phyloP scores from a whole-genome alignment of 2,113 vertebrate species.

The Mustela nigripes region DNA sequence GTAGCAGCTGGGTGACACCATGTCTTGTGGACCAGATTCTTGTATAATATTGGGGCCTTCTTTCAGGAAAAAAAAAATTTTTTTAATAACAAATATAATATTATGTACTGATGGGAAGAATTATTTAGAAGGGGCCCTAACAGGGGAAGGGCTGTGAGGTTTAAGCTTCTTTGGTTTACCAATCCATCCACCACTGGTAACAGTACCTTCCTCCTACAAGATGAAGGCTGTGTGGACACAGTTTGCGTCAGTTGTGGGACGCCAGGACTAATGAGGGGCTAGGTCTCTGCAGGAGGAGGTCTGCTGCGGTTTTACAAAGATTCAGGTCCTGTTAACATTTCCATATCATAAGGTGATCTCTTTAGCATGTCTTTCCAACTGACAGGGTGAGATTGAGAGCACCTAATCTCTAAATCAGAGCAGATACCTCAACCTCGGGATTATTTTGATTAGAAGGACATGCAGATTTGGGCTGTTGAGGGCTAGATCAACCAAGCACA shows the following conservation, averaged over 20 bases:
- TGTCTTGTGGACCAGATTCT: neutral
- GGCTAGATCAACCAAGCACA: neutral
- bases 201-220: neutral
- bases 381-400: neutral
- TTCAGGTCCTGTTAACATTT: slow-evolving; percentile 57
- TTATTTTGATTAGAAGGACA: slow-evolving; percentile 54
- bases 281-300: neutral
- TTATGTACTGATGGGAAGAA: neutral
- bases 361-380: slow-evolving; percentile 69
- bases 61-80: neutral
- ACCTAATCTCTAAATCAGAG: slow-evolving; percentile 64
- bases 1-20: neutral
- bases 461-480: slow-evolving; percentile 11
- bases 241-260: neutral
- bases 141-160: neutral
- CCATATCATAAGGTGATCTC: slow-evolving; percentile 60
- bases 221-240: neutral
- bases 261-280: neutral
- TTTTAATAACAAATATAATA: neutral
- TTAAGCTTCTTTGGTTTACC: neutral
- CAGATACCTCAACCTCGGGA: slow-evolving; percentile 59
- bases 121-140: neutral
- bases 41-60: neutral
- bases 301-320: slow-evolving; percentile 28
- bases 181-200: neutral